Evolutionary conservation across 2,888 invertebrate species (phyloP), one percentile per base, ranked within the genome.

Genomic region (Trypoxylon attenuatum): DNA sequence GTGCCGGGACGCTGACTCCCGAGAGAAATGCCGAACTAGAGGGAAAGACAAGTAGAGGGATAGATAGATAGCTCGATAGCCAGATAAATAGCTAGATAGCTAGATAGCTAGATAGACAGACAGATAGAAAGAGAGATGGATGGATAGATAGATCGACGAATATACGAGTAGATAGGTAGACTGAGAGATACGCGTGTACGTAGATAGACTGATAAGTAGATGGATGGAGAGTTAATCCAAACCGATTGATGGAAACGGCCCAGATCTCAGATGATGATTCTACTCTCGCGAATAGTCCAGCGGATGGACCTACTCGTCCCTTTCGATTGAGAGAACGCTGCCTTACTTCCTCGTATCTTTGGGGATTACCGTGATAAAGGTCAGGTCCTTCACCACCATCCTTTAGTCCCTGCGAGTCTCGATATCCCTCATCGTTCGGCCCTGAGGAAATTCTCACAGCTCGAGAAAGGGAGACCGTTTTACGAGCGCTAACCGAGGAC

Each of bases 401-500:
- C 33, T 13, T 33, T 33, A n/a, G n/a, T n/a, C n/a, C n/a, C n/a
- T n/a, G n/a, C n/a, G n/a, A n/a, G n/a, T n/a, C n/a, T n/a, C n/a
- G n/a, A n/a, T n/a, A n/a, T n/a, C n/a, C n/a, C n/a, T 33, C n/a
- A 33, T 13, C 13, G 42, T n/a, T n/a, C 42, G 33, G 33, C 33
- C 33, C 33, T 19, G 15, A 42, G 22, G 23, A 43, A 43, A 33
- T 13, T 33, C 33, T 25, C 15, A 53, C 10, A 10, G 33, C 5
- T 0, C 4, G 33, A 10, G 46, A 25, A 3, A 15, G 8, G 23
- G 10, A 25, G 21, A 47, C 22, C 33, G 33, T 33, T 33, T 33
- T 33, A 39, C 22, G 27, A 39, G 18, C 23, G 46, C 41, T 23
- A 22, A 25, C 13, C 29, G 39, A 46, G 47, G 57, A 57, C 27